phyloP scores from a whole-genome alignment of 2,797 vertebrate genomes.

The Epinephelus malabaricus region DNA sequence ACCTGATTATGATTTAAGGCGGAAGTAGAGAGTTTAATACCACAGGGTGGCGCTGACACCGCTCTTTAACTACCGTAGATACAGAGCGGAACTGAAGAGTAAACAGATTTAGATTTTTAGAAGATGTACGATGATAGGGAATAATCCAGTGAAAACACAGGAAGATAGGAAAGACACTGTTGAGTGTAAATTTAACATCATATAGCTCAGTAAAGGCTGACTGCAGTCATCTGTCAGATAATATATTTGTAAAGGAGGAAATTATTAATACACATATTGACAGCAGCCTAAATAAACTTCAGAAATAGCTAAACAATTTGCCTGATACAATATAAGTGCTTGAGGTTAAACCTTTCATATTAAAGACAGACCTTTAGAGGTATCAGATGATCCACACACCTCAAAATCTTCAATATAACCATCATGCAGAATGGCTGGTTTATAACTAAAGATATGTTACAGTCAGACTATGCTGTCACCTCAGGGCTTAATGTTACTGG shows the following conservation, averaged over 20 bases:
- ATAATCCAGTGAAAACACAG: neutral
- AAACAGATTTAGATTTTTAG: neutral
- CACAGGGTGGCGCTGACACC: constrained; percentile 52
- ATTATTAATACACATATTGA: neutral
- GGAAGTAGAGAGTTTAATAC: neutral
- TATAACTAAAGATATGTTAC: neutral
- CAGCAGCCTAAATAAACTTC: neutral
- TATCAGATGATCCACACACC: neutral
- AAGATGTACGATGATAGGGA: neutral
- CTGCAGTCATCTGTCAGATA: neutral
- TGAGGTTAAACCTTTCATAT: constrained; percentile 2
- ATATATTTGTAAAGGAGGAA: neutral
- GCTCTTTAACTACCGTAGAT: neutral
- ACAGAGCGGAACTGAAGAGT: neutral
- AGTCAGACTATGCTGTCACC: neutral
- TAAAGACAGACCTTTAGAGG: neutral
- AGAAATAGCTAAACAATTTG: too few species aligned
- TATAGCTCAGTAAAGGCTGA: neutral
- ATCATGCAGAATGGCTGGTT: neutral
- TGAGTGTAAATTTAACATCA: neutral
- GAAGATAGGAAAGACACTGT: neutral
- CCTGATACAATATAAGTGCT: neutral
- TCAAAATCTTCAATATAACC: neutral
- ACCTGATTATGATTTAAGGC: neutral
- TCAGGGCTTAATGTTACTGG: neutral